phyloP scores from a whole-genome alignment of 2,888 invertebrate species.

The Chromoteleia sp. region DNA sequence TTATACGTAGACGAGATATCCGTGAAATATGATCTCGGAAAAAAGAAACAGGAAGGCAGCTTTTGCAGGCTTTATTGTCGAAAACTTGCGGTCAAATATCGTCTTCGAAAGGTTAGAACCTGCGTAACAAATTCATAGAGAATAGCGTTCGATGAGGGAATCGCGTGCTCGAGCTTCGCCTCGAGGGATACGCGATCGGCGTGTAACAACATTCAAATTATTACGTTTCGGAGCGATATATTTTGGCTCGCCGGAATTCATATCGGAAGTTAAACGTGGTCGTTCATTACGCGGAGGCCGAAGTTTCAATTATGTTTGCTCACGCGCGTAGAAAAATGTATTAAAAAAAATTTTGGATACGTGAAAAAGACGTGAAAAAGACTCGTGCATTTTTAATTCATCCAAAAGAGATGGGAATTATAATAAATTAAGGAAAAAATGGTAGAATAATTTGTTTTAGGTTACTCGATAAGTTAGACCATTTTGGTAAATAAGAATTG shows the following conservation, averaged over 20 bases:
- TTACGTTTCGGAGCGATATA: conserved; percentile 36
- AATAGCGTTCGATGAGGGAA: conserved; percentile 42
- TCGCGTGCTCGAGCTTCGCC: conserved; percentile 51
- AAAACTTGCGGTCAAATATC: conserved; percentile 17
- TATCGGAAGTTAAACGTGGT: conserved; percentile 48
- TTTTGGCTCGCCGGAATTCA: conserved; percentile 33
- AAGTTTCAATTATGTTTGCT: conserved; percentile 43
- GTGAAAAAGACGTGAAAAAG: neutral
- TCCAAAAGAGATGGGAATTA: too few relatives aligned
- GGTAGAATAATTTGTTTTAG: too few relatives aligned
- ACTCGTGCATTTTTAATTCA: too few relatives aligned
- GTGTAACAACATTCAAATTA: conserved; percentile 58
- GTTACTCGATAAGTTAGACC: too few relatives aligned
- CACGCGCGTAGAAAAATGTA: neutral
- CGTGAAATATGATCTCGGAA: conserved; percentile 23
- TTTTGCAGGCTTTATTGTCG: conserved; percentile 12
- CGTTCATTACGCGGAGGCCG: conserved; percentile 32
- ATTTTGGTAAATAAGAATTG: too few relatives aligned
- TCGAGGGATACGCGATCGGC: conserved; percentile 41
- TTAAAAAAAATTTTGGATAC: conserved; percentile 18
- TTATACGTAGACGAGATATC: neutral
- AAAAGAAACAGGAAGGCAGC: neutral
- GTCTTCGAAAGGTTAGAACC: conserved; percentile 39
- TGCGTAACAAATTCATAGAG: conserved; percentile 45
- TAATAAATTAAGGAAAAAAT: too few relatives aligned